These are phyloP conservation scores for Ailurus styani DNA, from an alignment of 2,113 vertebrate species.

Conservation along the genomic window DNA sequence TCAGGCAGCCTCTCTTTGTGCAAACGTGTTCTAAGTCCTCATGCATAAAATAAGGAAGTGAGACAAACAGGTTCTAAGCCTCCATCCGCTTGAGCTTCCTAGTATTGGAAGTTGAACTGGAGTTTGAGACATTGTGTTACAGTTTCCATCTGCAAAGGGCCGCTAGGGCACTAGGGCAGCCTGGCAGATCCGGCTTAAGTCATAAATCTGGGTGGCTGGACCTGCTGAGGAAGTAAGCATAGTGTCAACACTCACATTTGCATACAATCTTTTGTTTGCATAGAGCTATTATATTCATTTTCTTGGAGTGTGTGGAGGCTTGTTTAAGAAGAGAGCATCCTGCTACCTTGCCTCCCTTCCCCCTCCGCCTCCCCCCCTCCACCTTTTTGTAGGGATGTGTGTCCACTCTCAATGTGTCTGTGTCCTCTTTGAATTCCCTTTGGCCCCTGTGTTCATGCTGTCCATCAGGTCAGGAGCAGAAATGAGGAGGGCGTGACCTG, in stretches of 20 bases:
- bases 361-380: no score
- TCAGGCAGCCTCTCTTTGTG: neutral
- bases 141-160: constrained; percentile 30
- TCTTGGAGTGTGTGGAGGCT: neutral
- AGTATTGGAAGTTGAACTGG: neutral
- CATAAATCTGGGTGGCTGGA: constrained; percentile 53
- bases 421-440: neutral
- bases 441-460: neutral
- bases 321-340: neutral
- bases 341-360: neutral
- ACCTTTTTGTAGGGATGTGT: neutral
- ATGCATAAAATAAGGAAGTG: neutral
- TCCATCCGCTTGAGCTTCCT: neutral
- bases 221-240: constrained; percentile 53
- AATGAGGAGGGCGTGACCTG: neutral
- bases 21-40: neutral
- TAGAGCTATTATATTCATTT: neutral
- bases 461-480: neutral
- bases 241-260: constrained; percentile 35
- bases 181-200: constrained; percentile 2
- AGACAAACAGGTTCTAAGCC: neutral
- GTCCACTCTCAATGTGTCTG: neutral
- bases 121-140: neutral
- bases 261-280: constrained; percentile 42
- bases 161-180: neutral